These are phyloP conservation scores for Megaleporinus macrocephalus DNA, from an alignment of 2,113 vertebrate genomes.

Conservation along the genomic window DNA sequence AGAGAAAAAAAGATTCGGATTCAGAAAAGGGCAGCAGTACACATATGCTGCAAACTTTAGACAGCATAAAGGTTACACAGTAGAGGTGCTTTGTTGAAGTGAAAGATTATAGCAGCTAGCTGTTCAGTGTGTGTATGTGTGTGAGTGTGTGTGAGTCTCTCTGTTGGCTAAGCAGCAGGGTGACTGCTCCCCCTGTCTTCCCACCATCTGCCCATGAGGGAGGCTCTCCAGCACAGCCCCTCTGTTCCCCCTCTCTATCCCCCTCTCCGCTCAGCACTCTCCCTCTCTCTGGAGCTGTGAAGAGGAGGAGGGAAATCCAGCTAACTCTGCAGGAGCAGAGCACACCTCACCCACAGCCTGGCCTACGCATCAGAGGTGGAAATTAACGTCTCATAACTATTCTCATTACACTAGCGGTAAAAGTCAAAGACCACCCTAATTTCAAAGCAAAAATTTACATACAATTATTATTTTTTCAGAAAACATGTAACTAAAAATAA, in stretches of 20 bases:
- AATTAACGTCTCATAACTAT: background rate
- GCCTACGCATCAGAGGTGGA: background rate
- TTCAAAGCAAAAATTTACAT: too few species aligned
- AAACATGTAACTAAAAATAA: too few species aligned
- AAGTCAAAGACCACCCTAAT: too few species aligned
- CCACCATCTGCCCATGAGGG: constrained; percentile 59
- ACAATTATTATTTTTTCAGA: too few species aligned
- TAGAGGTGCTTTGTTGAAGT: constrained; percentile 34
- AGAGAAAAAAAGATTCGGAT: too few species aligned
- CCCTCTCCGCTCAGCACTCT: constrained; percentile 39
- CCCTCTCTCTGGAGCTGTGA: constrained; percentile 38
- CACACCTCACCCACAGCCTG: constrained; percentile 20
- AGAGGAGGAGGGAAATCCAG: constrained; percentile 36
- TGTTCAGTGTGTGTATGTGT: constrained; percentile 35
- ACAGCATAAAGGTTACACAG: constrained; percentile 41
- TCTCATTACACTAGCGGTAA: background rate
- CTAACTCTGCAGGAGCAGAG: constrained; percentile 34
- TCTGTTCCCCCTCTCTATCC: constrained; percentile 20
- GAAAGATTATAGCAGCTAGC: constrained; percentile 53
- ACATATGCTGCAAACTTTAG: constrained; percentile 28
- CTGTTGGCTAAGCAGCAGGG: constrained; percentile 57
- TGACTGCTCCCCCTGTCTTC: constrained; percentile 58
- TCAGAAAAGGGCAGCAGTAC: constrained; percentile 38
- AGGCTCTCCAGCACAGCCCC: constrained; percentile 44
- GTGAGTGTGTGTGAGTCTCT: constrained; percentile 49